phyloP scores from a whole-genome alignment of 2,113 vertebrate genomes.

The Cygnus atratus region DNA sequence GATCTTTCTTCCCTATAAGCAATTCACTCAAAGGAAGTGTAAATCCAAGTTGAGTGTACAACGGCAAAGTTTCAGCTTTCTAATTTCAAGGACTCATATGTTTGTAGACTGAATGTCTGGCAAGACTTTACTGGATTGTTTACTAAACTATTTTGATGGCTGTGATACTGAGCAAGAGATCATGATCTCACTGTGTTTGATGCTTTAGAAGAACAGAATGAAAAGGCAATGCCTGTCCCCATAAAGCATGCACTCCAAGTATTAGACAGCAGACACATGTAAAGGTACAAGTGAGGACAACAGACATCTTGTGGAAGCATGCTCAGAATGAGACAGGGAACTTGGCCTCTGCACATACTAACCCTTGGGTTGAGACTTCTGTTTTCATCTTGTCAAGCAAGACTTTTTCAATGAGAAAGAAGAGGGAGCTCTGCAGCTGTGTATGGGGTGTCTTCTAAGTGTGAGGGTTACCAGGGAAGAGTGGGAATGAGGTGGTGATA shows the following conservation, averaged over 20 bases:
- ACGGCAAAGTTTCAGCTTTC: neutral
- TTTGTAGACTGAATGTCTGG: neutral
- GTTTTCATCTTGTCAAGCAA: neutral
- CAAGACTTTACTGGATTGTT: neutral
- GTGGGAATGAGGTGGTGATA: neutral
- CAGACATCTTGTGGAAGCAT: neutral
- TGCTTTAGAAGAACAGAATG: neutral
- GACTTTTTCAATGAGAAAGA: neutral
- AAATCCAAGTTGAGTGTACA: neutral
- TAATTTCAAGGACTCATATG: neutral
- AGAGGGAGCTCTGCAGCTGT: neutral
- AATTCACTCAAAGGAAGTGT: neutral
- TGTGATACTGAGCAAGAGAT: neutral
- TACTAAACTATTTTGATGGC: neutral
- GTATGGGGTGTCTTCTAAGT: neutral
- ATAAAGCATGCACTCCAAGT: neutral
- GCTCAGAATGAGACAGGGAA: neutral
- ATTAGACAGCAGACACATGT: neutral
- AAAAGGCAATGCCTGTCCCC: neutral
- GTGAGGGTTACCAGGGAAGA: neutral
- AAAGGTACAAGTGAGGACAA: neutral
- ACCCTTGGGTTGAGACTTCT: neutral
- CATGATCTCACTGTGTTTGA: neutral
- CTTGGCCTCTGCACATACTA: rapidly evolving
- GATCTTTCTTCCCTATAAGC: neutral